Evolutionary conservation across 2,888 invertebrate genomes (phyloP), one percentile per base, ranked within the genome.

Genomic region (Nymphalis c-album): DNA sequence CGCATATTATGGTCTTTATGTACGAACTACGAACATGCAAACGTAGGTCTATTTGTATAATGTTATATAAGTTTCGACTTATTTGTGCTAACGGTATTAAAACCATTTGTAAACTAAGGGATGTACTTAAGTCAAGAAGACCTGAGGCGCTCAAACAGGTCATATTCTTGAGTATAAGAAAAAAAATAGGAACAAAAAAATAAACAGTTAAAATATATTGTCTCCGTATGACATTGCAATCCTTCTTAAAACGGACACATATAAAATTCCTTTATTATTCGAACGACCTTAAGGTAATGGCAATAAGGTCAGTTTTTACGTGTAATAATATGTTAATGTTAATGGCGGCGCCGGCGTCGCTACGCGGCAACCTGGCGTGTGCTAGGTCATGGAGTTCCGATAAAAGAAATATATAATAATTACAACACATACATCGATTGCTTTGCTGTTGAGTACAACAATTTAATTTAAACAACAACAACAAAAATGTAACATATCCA

Each of bases 361-460:
- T 8, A 26, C 51, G 51, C 48, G 45, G 51, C 8, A 26, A 6
- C 22, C n/a, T 66, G 47, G 18, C 63, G 63, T 67, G 63, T 50
- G 60, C 67, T 70, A 70, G 70, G 70, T 70, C 70, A 70, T 67
- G 70, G 66, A 60, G 35, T n/a, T 35, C 17, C 8, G 55, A 55
- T 31, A 55, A 16, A n/a, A 31, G 35, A 31, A 31, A 55, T 17
- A 55, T 31, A n/a, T 2, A 31, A 35, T 10, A 13, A 4, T n/a
- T n/a, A n/a, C 16, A 2, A 7, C 1, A 16, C 20, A 55, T 31
- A 31, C 31, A 55, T 31, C 8, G 31, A 55, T 66, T 46, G 47
- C 60, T 70, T 45, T 17, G 18, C 18, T 47, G n/a, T 7, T 47
- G n/a, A 17, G 5, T 17, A 48, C 7, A 13, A 40, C 13, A 10